A percentile compares a stretch with the other conserved stretches of the same genome.
These are phyloP conservation scores for Hirundo rustica DNA, from an alignment of 2,797 vertebrate genomes.

Conservation along the genomic window DNA sequence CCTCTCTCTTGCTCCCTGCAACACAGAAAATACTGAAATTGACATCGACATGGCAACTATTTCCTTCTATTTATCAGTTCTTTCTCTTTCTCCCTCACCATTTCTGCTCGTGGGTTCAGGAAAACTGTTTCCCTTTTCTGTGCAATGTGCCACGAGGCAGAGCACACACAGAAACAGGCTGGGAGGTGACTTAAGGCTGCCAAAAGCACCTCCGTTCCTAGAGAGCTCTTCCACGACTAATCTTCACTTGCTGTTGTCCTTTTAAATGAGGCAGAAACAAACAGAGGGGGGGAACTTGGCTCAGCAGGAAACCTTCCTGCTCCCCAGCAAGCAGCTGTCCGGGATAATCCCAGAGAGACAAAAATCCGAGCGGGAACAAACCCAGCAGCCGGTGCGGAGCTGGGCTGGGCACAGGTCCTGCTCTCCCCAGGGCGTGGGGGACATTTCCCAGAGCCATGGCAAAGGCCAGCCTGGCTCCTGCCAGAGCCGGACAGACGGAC, in stretches of 20 bases:
- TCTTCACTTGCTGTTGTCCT: neutral
- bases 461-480: neutral
- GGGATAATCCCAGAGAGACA: neutral
- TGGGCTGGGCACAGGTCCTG: neutral
- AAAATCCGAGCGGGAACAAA: neutral
- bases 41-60: neutral
- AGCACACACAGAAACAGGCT: neutral
- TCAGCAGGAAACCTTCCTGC: neutral
- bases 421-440: fast-evolving
- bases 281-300: neutral
- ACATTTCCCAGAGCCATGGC: neutral
- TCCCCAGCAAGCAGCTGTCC: constrained; percentile 4
- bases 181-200: neutral
- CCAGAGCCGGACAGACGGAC: neutral
- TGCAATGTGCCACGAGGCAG: neutral
- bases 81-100: neutral
- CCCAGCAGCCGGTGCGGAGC: neutral
- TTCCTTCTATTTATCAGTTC: neutral
- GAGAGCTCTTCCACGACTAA: neutral
- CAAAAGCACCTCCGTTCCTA: constrained; percentile 11
- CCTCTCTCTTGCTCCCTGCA: neutral
- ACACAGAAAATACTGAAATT: neutral
- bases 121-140: neutral
- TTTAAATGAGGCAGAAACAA: neutral
- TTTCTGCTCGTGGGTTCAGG: neutral